phyloP scores from a whole-genome alignment of 2,888 invertebrate species.

The Boloria selene region DNA sequence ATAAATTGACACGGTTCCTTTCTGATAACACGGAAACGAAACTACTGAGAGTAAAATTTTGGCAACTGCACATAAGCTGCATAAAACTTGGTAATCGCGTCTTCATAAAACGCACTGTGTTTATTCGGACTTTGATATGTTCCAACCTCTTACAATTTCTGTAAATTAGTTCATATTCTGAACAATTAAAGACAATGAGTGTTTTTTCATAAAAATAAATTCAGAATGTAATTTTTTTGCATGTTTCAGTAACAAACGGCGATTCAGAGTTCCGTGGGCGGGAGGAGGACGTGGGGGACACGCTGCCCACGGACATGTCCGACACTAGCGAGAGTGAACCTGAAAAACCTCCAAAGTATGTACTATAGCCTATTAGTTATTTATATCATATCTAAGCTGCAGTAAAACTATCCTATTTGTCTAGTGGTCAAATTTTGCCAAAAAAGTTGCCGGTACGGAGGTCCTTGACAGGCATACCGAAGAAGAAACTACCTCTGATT shows the following conservation, averaged over 20 bases:
- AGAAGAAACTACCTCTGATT: no score
- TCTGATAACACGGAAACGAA: not conserved
- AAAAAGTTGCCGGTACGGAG: no score
- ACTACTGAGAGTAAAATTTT: not conserved
- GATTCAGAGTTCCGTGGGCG: conserved; percentile 49
- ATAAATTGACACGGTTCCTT: no score
- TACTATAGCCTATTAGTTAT: conserved; percentile 5
- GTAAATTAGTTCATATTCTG: not conserved
- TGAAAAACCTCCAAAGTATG: conserved; percentile 84
- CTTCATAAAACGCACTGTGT: not conserved
- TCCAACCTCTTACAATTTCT: not conserved
- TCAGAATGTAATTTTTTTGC: not conserved
- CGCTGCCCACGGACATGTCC: conserved; percentile 88
- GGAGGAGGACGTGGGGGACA: conserved; percentile 64
- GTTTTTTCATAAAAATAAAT: not conserved
- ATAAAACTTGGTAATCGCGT: conserved; percentile 9
- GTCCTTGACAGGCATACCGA: no score
- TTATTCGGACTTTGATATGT: conserved; percentile 5
- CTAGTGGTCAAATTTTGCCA: no score
- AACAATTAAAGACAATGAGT: not conserved
- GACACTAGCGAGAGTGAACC: conserved; percentile 91
- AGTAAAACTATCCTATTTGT: not conserved
- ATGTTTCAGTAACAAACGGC: conserved; percentile 63
- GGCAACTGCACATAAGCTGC: not conserved
- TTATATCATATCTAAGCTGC: no score